These are phyloP conservation scores for Unio pictorum DNA, from an alignment of 2,888 invertebrate species.

Conservation along the genomic window DNA sequence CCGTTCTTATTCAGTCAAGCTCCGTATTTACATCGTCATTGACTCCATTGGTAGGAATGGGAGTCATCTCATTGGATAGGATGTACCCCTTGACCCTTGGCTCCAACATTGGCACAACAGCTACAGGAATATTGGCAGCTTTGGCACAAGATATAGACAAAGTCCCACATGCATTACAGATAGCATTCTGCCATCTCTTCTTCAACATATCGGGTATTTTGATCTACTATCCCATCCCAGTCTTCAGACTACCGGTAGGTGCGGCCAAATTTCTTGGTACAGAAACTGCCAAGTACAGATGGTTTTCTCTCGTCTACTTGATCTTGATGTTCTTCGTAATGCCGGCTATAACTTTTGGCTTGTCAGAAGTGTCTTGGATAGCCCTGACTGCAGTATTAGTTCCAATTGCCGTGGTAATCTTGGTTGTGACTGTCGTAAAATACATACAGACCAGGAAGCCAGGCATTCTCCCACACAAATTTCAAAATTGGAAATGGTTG, in stretches of 20 bases:
- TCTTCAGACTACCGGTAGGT: conserved; percentile 73
- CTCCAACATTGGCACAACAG: conserved; percentile 76
- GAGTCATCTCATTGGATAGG: conserved; percentile 74
- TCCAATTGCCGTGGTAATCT: conserved; percentile 47
- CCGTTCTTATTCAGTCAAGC: conserved; percentile 76
- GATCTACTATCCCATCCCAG: conserved; percentile 75
- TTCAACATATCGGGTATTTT: conserved; percentile 72
- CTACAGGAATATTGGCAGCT: conserved; percentile 75
- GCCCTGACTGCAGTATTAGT: conserved; percentile 59
- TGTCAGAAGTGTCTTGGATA: conserved; percentile 59
- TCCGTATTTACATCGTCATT: conserved; percentile 77
- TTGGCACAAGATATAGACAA: conserved; percentile 68
- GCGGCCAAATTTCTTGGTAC: conserved; percentile 74
- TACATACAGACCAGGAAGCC: conserved; percentile 58
- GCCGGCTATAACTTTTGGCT: conserved; percentile 58
- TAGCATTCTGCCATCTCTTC: conserved; percentile 69
- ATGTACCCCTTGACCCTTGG: conserved; percentile 76
- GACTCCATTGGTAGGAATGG: conserved; percentile 76
- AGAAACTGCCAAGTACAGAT: conserved; percentile 75
- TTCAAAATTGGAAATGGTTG: conserved; percentile 66
- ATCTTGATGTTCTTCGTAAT: conserved; percentile 63
- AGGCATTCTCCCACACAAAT: conserved; percentile 45
- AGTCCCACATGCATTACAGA: conserved; percentile 57
- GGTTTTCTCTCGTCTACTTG: conserved; percentile 75
- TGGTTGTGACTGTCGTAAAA: conserved; percentile 62